Base-by-base conservation (phyloP, 2,113 vertebrate species). In the Cyphomyrus discorhynchus region DNA sequence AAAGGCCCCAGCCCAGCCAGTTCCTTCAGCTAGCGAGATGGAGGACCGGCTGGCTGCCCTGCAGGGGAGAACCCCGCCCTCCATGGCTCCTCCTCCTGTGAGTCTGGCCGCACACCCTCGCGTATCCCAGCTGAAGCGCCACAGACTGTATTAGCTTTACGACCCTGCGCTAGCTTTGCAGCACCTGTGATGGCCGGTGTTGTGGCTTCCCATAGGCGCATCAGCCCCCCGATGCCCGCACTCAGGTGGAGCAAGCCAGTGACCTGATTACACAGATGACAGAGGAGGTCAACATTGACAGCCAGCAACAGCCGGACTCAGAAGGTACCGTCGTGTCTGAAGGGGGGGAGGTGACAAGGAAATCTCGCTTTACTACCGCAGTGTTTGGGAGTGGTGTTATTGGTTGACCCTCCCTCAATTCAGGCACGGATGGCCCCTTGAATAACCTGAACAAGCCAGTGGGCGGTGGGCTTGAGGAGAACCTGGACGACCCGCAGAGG, bases 261-360 rank as follows among this genome's bases (percentile, higher is more conserved):
- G 97, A 98, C 92, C 93, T 99, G 66, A 94, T 99, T 89, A 96
- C 93, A 89, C 97, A 97, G 9, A 94, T 99, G 94, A 92, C 96
- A 31, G 98, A 98, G 42, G 97, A 99, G 92, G 95, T 96, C 93
- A 94, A 95, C 88, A 98, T 99, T 92, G 98, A 99, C 92, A 92
- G 96, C 77, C 93, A 90, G 83, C 90, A 88, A 39, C 93, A 94
- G 88, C 90, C 92, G 92, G 92, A 92, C 91, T 90, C 88, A 58
- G 94, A 95, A 88, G 92, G 91, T 93, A 94, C 35, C 19, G 11
- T 27, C 8, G 2, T 62, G 80, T n/a, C 13, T 11, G 27, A 35
- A 8, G 42, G 10, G 19, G 8, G 24, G 19, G 9, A 10, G 42
- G 19, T 8, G 39, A 19, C 17, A 11, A n/a, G 21, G 17, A 53